Conservation (phyloP, 2,797 vertebrate genomes). For the Linurgus olivaceus region DNA sequence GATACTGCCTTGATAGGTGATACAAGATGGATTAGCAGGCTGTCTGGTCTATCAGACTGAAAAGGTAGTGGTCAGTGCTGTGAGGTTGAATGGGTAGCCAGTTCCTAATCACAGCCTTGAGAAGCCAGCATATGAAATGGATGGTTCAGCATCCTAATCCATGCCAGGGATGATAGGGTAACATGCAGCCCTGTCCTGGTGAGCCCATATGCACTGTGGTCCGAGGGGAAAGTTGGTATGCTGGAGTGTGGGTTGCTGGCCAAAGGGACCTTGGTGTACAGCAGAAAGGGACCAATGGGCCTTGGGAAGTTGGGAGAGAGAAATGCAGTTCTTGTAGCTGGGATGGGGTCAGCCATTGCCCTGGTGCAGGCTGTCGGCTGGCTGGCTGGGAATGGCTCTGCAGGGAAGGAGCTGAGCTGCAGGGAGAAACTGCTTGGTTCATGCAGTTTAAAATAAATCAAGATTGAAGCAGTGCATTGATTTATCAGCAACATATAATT, state of each 20-base stretch:
- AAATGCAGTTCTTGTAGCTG: background rate
- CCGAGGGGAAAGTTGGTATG: background rate
- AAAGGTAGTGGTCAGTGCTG: background rate
- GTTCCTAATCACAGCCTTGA: background rate
- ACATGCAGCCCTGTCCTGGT: background rate
- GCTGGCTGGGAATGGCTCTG: background rate
- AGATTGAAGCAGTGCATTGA: background rate
- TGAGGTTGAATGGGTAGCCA: background rate
- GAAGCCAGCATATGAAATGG: background rate
- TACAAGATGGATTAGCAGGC: background rate
- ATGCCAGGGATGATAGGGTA: background rate
- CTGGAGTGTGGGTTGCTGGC: background rate
- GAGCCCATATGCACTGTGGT: rapidly evolving
- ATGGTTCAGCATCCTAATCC: background rate
- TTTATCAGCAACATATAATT: constrained; percentile 17
- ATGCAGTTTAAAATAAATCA: background rate
- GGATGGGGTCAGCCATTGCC: background rate
- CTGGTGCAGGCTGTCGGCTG: background rate
- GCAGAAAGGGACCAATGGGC: background rate
- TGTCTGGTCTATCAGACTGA: background rate
- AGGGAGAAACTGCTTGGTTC: background rate
- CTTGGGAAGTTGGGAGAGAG: background rate
- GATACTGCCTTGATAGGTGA: background rate
- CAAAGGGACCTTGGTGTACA: background rate
- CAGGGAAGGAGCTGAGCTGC: background rate